phyloP scores from a whole-genome alignment of 92 coral and sea anemone genomes.

The Scolanthus callimorphus region DNA sequence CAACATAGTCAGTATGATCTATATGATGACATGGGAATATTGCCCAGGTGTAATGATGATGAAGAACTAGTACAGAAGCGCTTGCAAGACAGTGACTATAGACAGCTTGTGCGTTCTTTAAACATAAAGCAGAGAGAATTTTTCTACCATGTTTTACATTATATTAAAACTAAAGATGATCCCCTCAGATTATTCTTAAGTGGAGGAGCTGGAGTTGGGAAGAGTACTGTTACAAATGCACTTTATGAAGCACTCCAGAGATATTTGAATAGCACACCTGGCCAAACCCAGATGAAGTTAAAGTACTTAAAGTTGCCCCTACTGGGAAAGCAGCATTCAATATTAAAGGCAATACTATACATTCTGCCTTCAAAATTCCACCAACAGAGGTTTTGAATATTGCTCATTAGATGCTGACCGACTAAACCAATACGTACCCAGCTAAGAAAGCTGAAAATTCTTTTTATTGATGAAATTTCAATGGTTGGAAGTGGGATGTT shows the following conservation, averaged over 20 bases:
- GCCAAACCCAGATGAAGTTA: conserved; percentile 45
- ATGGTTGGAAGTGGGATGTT: conserved; percentile 59
- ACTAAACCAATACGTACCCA: conserved; percentile 38
- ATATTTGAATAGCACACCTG: too few relatives aligned
- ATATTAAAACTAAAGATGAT: too few relatives aligned
- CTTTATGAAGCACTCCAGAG: conserved; percentile 37
- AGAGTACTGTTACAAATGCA: neutral
- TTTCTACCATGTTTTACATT: neutral
- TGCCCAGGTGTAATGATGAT: too few relatives aligned
- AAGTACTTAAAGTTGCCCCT: conserved; percentile 33
- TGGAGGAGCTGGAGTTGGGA: too few relatives aligned
- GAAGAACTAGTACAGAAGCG: too few relatives aligned
- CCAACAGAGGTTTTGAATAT: conserved; percentile 45
- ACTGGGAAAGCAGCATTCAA: conserved; percentile 56
- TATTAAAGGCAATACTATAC: conserved; percentile 29
- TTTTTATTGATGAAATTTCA: conserved; percentile 49
- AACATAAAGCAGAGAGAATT: too few relatives aligned
- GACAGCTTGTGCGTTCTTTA: too few relatives aligned
- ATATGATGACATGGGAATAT: too few relatives aligned
- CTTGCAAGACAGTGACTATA: too few relatives aligned
- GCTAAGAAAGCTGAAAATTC: conserved; percentile 21
- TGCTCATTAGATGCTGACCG: conserved; percentile 45
- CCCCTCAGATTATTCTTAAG: too few relatives aligned
- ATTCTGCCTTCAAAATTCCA: conserved; percentile 51
- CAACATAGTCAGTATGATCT: too few relatives aligned